phyloP scores from a whole-genome alignment of 1,140 invertebrate genomes.

The Drosophila kurseongensis region DNA sequence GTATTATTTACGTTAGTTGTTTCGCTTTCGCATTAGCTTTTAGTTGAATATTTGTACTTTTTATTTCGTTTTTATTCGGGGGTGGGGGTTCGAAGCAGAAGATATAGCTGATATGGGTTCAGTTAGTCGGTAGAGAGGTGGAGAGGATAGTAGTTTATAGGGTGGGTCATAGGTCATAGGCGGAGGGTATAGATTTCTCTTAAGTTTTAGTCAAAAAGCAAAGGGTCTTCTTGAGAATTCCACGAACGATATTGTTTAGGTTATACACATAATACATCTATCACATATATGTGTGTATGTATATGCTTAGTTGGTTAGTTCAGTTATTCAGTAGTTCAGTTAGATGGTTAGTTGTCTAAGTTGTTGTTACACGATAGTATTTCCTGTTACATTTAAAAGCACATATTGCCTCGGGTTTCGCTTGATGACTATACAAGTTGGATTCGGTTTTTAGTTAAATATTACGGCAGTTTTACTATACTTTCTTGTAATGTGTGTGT shows the following conservation, averaged over 20 bases:
- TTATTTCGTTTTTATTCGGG: slow-evolving; percentile 76
- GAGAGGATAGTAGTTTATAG: not conserved
- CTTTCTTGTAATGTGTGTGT: slow-evolving; percentile 25
- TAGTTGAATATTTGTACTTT: slow-evolving; percentile 83
- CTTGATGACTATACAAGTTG: slow-evolving; percentile 54
- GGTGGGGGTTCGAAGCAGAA: slow-evolving; percentile 76
- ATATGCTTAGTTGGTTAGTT: slow-evolving; percentile 39
- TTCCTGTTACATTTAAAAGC: slow-evolving; percentile 55
- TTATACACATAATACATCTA: slow-evolving; percentile 39
- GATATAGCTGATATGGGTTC: slow-evolving; percentile 52
- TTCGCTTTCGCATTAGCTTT: slow-evolving; percentile 37
- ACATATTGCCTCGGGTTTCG: slow-evolving; percentile 17
- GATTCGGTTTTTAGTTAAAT: slow-evolving; percentile 40
- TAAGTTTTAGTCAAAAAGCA: slow-evolving; percentile 43
- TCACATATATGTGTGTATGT: slow-evolving; percentile 11
- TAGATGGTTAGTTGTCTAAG: slow-evolving; percentile 16
- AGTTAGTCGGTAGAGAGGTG: slow-evolving; percentile 15
- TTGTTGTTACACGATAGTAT: slow-evolving; percentile 12
- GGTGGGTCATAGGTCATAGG: slow-evolving; percentile 8
- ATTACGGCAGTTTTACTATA: slow-evolving; percentile 75
- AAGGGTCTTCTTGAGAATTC: slow-evolving; percentile 19
- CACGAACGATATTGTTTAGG: slow-evolving; percentile 7
- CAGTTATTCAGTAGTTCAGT: slow-evolving; percentile 29
- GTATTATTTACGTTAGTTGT: slow-evolving; percentile 28
- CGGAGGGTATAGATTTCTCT: slow-evolving; percentile 14